A percentile compares a stretch with the other conserved stretches of the same genome.
These are phyloP conservation scores for Drosophila maculinotata DNA, from an alignment of 2,888 invertebrate genomes.

Conservation along the genomic window DNA sequence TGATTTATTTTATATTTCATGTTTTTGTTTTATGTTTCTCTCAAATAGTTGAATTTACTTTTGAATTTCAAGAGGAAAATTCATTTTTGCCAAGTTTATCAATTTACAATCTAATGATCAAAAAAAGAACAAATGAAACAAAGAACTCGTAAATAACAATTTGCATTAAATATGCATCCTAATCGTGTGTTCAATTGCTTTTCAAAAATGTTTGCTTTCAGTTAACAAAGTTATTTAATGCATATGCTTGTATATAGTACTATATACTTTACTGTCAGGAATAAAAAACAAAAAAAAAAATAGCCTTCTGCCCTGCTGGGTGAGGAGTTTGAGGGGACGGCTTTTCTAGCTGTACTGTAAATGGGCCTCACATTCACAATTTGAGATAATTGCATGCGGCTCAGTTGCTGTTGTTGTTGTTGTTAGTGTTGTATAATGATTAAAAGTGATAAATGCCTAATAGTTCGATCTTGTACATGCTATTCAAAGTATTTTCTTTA, in stretches of 20 bases:
- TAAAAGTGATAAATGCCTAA: conserved; percentile 74
- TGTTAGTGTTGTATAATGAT: conserved; percentile 42
- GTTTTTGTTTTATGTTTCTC: conserved; percentile 34
- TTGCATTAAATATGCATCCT: conserved; percentile 23
- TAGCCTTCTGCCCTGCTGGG: conserved; percentile 7
- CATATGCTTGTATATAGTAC: conserved; percentile 13
- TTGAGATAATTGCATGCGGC: conserved; percentile 17
- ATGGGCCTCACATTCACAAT: conserved; percentile 28
- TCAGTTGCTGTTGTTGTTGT: conserved; percentile 13
- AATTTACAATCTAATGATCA: conserved; percentile 41
- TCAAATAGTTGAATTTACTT: conserved; percentile 53
- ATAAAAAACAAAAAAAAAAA: conserved; percentile 8
- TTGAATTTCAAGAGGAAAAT: conserved; percentile 76
- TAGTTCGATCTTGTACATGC: conserved; percentile 55
- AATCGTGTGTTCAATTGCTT: conserved; percentile 26
- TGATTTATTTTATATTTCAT: conserved; percentile 55
- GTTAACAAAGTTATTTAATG: conserved; percentile 37
- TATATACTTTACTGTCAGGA: conserved; percentile 6
- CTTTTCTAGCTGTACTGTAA: conserved; percentile 31
- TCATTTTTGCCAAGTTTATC: conserved; percentile 46
- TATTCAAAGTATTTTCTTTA: conserved; percentile 48
- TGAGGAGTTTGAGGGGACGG: conserved; percentile 30
- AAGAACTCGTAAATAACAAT: conserved; percentile 7
- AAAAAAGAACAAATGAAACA: conserved; percentile 14
- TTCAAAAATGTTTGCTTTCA: conserved; percentile 17